Conservation (phyloP, 1,140 invertebrate genomes). For the Harlomillsia oculata region DNA sequence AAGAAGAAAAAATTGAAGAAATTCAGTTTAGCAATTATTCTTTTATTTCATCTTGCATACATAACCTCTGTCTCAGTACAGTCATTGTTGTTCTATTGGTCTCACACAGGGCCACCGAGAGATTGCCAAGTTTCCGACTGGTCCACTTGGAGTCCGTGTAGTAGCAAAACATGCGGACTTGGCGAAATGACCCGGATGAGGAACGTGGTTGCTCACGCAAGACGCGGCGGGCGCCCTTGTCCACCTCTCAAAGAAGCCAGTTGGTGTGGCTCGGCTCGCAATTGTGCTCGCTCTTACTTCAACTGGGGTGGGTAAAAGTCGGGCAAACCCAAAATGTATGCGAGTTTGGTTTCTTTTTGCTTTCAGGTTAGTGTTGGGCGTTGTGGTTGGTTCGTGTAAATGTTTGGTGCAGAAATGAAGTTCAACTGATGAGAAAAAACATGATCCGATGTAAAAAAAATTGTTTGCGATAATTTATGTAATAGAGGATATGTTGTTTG, state of each 20-base stretch:
- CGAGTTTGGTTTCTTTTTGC: too few species aligned
- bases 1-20: constrained; percentile 30
- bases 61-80: too few species aligned
- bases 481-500: too few species aligned
- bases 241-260: constrained; percentile 69
- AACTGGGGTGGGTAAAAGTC: constrained; percentile 46
- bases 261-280: constrained; percentile 70
- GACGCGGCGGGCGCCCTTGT: constrained; percentile 64
- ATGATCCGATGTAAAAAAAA: too few species aligned
- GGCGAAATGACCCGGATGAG: constrained; percentile 70
- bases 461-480: too few species aligned
- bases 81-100: neutral
- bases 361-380: too few species aligned
- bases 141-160: constrained; percentile 73
- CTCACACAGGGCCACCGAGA: constrained; percentile 42
- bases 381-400: too few species aligned
- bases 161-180: constrained; percentile 74
- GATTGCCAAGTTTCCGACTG: constrained; percentile 79
- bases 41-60: too few species aligned
- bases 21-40: too few species aligned
- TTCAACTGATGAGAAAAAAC: too few species aligned
- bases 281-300: constrained; percentile 52
- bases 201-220: constrained; percentile 60
- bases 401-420: too few species aligned
- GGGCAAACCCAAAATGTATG: too few species aligned